These are phyloP conservation scores for Diaprepes abbreviatus DNA, from an alignment of 2,888 invertebrate genomes.

Conservation along the genomic window DNA sequence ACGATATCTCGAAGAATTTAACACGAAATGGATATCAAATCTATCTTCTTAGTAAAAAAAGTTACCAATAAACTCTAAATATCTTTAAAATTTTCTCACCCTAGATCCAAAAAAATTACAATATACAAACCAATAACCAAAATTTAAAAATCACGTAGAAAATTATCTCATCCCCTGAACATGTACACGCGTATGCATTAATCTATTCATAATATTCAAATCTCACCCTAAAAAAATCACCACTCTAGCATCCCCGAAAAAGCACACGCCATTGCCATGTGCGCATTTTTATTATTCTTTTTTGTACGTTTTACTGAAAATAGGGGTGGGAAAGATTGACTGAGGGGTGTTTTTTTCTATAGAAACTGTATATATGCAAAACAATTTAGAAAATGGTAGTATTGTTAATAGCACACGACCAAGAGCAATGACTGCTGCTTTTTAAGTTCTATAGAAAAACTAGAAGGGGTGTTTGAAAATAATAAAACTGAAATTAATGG, in stretches of 20 bases:
- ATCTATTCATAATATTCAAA: slow-evolving; percentile 6
- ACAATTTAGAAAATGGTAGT: slow-evolving; percentile 12
- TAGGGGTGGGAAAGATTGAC: slow-evolving; percentile 3
- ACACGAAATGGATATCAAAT: too few relatives aligned
- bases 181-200: neutral
- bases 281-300: slow-evolving; percentile 34
- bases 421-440: neutral
- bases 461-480: neutral
- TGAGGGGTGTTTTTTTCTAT: slow-evolving; percentile 9
- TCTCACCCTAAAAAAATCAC: slow-evolving; percentile 23
- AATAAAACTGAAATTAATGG: too few relatives aligned
- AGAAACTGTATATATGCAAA: slow-evolving; percentile 7
- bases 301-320: slow-evolving; percentile 15
- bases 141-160: too few relatives aligned
- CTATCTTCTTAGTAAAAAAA: too few relatives aligned
- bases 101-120: too few relatives aligned
- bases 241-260: slow-evolving; percentile 18
- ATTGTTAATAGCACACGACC: slow-evolving; percentile 8
- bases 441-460: neutral
- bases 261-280: slow-evolving; percentile 36
- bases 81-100: too few relatives aligned
- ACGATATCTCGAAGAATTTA: too few relatives aligned
- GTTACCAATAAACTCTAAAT: too few relatives aligned
- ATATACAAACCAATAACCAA: too few relatives aligned
- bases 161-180: neutral